Conservation (phyloP, 2,113 vertebrate genomes). For the Pholis gunnellus region DNA sequence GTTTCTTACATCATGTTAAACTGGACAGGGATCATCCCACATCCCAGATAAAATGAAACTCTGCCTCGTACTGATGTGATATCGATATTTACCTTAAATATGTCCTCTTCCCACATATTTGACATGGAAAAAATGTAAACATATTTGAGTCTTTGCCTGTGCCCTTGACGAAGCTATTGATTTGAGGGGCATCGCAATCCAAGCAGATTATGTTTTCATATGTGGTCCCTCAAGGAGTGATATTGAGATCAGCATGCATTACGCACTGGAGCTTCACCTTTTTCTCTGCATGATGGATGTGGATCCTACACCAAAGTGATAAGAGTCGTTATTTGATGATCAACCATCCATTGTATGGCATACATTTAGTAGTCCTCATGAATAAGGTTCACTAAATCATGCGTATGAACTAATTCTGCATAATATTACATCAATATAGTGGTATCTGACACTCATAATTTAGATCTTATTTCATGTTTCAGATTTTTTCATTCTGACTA, state of each 20-base stretch:
- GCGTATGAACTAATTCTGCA: constrained; percentile 18
- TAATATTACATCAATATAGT: constrained; percentile 28
- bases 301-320: constrained; percentile 70
- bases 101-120: constrained; percentile 49
- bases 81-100: constrained; percentile 44
- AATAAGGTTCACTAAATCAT: constrained; percentile 62
- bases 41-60: constrained; percentile 14
- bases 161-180: constrained; percentile 71
- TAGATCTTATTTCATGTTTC: constrained; percentile 23
- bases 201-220: constrained; percentile 74
- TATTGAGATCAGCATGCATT: constrained; percentile 75
- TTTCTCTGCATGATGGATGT: constrained; percentile 79
- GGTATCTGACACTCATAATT: constrained; percentile 20
- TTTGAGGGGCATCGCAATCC: constrained; percentile 51
- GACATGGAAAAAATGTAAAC: constrained; percentile 68
- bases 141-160: constrained; percentile 54
- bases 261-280: constrained; percentile 68
- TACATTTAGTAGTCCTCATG: constrained; percentile 63
- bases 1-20: not conserved
- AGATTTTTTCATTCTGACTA: not conserved
- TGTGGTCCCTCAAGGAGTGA: constrained; percentile 68
- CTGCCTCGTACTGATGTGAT: not conserved
- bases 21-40: constrained; percentile 5
- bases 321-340: constrained; percentile 83
- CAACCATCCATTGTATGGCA: constrained; percentile 75